phyloP scores from a whole-genome alignment of 2,113 vertebrate genomes.

The Psettodes erumei region DNA sequence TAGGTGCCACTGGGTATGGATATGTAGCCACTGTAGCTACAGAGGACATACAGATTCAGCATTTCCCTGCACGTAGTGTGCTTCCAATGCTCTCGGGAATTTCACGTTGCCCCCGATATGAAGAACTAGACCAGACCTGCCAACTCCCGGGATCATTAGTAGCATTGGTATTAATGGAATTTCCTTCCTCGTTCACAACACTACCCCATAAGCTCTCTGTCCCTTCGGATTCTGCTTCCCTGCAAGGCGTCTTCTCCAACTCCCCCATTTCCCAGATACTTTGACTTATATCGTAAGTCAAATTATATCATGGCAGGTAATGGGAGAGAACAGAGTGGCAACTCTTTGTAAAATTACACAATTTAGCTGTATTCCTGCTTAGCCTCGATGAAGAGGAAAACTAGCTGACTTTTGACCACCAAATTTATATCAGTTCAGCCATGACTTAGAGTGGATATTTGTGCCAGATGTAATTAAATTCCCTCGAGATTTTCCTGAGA shows the following conservation, averaged over 20 bases:
- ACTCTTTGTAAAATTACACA: too few relatives aligned
- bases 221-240: background rate
- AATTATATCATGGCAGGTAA: background rate
- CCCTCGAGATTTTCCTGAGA: too few relatives aligned
- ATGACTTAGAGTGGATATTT: too few relatives aligned
- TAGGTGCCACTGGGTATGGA: background rate
- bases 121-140: constrained; percentile 19
- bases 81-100: constrained; percentile 9
- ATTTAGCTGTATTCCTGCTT: too few relatives aligned
- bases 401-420: too few relatives aligned
- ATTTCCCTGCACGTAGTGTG: background rate
- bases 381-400: too few relatives aligned
- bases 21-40: background rate
- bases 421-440: too few relatives aligned
- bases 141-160: constrained; percentile 15
- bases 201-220: background rate
- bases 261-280: background rate
- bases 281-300: background rate
- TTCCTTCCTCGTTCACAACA: constrained; percentile 11
- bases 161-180: constrained; percentile 7
- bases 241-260: background rate
- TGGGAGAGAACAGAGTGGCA: too few relatives aligned
- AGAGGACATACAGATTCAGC: background rate
- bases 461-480: too few relatives aligned
- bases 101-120: background rate